Base-by-base conservation (phyloP, 2,113 vertebrate species). In the Globicephala melas region DNA sequence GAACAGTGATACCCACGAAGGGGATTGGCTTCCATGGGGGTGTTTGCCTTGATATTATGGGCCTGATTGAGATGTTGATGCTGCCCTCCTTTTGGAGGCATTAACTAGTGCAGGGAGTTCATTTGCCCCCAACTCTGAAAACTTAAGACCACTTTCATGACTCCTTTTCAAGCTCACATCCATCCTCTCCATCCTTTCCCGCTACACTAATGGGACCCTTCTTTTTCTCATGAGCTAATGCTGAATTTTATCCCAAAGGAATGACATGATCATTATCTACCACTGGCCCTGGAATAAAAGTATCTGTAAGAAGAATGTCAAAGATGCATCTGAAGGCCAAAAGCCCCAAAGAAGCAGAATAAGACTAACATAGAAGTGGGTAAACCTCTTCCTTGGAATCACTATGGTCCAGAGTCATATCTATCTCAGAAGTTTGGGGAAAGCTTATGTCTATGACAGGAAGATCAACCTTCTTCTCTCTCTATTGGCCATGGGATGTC, bases 101-200 rank as follows among this genome's bases (percentile, higher is more conserved):
- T 81, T 87, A 68, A 62, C 28, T 85, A 62, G 53, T 65, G 23
- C 31, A 44, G 12, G 21, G 38, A 17, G 28, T 94, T 91, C 20
- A 94, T 94, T 86, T 88, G n/a, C 33, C 14, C 53, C 70, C 53
- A 33, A 92, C 50, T 89, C 89, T 89, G 77, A 91, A 95, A 74
- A 65, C 21, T 28, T 31, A 90, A 50, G 85, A 26, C 31, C 12
- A 85, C 20, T 83, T 74, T 95, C 9, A 38, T 80, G 36, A 47
- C 74, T 90, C 26, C 3, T 95, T 31, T 92, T 97, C 77, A 93
- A 89, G 25, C 31, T 91, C 50, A 70, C 12, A 70, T 4, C 33
- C 26, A 6, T 77, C n/a, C 18, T 44, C 44, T 58, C 44, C 62
- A 36, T 81, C 12, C n/a, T 95, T 92, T 73, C 53, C 21, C 3